Percentiles rank a stretch among this genome's conserved stretches.
Conservation (phyloP, 2,888 invertebrate species). For the Zootermopsis nevadensis region DNA sequence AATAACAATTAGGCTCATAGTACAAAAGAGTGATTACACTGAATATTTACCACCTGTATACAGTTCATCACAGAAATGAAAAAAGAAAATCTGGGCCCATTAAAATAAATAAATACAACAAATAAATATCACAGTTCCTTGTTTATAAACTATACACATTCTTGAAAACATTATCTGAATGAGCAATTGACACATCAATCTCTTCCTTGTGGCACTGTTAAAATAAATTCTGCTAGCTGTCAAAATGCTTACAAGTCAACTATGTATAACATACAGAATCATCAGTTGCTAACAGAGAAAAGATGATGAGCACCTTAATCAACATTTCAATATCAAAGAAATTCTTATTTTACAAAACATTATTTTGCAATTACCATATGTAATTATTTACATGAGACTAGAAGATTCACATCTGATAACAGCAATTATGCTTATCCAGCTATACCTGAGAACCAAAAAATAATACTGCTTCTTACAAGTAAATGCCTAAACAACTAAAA, state of each 20-base stretch:
- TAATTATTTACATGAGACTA: background rate
- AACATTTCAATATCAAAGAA: no score
- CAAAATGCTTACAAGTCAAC: no score
- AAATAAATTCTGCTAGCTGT: no score
- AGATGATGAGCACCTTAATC: no score
- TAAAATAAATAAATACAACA: background rate
- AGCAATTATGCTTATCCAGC: background rate
- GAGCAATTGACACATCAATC: no score
- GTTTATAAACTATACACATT: background rate
- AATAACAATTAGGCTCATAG: background rate
- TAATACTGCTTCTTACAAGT: background rate
- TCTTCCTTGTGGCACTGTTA: no score
- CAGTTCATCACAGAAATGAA: background rate
- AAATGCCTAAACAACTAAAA: background rate
- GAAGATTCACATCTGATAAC: background rate
- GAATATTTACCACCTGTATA: background rate
- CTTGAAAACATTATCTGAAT: background rate
- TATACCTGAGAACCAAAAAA: background rate
- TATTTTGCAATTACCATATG: background rate
- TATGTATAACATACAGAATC: no score
- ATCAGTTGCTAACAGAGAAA: no score
- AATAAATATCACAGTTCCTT: background rate
- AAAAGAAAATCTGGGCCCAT: background rate
- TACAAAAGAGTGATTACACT: background rate
- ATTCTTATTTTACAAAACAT: background rate